A percentile compares a stretch with the other conserved stretches of the same genome.
Conservation (phyloP, 2,113 vertebrate genomes). For the Murina feae region DNA sequence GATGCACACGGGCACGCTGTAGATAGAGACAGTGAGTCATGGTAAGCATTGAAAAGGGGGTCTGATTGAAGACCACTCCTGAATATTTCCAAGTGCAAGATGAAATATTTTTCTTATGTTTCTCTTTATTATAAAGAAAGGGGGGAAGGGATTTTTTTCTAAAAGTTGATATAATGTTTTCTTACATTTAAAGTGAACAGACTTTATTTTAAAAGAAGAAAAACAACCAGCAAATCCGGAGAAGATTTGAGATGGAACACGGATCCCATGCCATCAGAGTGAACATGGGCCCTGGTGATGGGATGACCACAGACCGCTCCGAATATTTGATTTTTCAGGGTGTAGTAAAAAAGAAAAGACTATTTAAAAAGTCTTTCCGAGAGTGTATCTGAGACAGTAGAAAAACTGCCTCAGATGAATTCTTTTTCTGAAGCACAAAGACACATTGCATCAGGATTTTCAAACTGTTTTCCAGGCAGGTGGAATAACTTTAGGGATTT, state of each 20-base stretch:
- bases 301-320: not conserved
- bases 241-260: not conserved
- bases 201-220: not conserved
- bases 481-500: conserved; percentile 9
- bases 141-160: not conserved
- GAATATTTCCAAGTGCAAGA: not conserved
- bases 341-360: not conserved
- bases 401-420: not conserved
- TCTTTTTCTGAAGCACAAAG: not conserved
- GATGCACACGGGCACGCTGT: fast-evolving
- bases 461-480: not conserved
- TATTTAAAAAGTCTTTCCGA: not conserved
- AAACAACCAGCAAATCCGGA: not conserved
- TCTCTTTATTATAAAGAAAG: not conserved
- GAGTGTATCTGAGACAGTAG: not conserved
- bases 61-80: not conserved
- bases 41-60: not conserved
- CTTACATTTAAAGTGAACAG: not conserved
- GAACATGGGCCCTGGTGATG: not conserved
- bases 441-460: not conserved
- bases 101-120: not conserved
- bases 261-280: not conserved
- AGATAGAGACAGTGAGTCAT: not conserved
- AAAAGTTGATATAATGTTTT: not conserved
- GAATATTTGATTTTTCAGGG: not conserved